Evolutionary conservation across 2,888 invertebrate species (phyloP).

Genomic region (Trisateles emortualis): DNA sequence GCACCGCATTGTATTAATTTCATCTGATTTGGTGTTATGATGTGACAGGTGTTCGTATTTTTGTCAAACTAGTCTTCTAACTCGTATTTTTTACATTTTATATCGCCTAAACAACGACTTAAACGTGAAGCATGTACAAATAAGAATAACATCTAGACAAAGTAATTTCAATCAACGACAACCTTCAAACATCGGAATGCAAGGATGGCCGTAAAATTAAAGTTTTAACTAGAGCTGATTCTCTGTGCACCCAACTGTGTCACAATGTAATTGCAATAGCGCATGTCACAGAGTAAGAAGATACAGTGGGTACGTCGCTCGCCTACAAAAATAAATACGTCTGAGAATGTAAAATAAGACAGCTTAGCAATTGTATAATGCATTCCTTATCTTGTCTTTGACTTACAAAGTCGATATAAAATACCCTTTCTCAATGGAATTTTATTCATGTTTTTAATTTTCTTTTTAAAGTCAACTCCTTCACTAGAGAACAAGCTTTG

Average conservation of each 20-base stretch:
- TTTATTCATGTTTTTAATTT: too few species aligned
- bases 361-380: slow-evolving; percentile 3
- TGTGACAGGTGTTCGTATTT: too few species aligned
- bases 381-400: slow-evolving; percentile 4
- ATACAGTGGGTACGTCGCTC: slow-evolving; percentile 8
- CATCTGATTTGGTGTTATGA: too few species aligned
- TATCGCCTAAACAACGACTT: too few species aligned
- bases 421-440: too few species aligned
- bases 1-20: too few species aligned
- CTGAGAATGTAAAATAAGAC: slow-evolving; percentile 1
- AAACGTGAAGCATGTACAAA: too few species aligned
- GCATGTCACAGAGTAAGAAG: neutral
- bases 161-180: slow-evolving; percentile 41
- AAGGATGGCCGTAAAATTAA: slow-evolving; percentile 44
- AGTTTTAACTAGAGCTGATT: slow-evolving; percentile 47
- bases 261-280: slow-evolving; percentile 8
- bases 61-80: too few species aligned
- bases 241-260: slow-evolving; percentile 33
- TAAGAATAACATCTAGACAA: slow-evolving; percentile 21
- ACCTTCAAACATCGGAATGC: slow-evolving; percentile 28
- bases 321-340: slow-evolving; percentile 1
- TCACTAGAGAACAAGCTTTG: too few species aligned
- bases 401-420: neutral
- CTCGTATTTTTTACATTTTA: too few species aligned
- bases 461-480: too few species aligned